Percentiles rank a stretch among this genome's conserved stretches.
Evolutionary conservation across 2,797 vertebrate genomes (phyloP).

Genomic region (Mallotus villosus): DNA sequence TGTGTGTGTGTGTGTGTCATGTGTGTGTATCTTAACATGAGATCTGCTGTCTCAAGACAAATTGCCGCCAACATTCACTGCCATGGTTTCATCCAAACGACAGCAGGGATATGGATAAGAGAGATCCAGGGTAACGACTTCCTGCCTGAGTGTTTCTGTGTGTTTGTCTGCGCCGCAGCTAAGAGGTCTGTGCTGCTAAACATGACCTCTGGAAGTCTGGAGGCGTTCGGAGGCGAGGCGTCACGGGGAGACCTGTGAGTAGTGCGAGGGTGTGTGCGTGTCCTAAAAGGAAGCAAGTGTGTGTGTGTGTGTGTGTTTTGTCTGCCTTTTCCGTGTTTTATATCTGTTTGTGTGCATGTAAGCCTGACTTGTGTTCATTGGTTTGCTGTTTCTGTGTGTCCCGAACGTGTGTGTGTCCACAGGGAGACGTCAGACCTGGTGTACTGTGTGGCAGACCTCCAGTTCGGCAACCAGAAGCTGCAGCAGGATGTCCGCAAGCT

Average conservation of each 20-base stretch:
- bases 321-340: not conserved
- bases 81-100: no score
- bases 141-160: conserved; percentile 1
- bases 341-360: not conserved
- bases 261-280: not conserved
- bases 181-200: conserved; percentile 70
- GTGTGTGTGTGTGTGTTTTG: conserved; percentile 1
- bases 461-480: conserved; percentile 86
- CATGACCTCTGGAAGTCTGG: conserved; percentile 80
- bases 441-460: conserved; percentile 82
- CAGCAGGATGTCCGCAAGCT: conserved; percentile 84
- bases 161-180: conserved; percentile 61
- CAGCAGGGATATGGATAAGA: not conserved
- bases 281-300: not conserved
- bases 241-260: conserved; percentile 86
- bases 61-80: no score
- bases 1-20: not conserved
- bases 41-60: no score
- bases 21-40: not conserved
- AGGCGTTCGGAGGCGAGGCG: conserved; percentile 82
- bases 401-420: not conserved
- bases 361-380: not conserved
- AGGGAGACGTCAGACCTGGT: conserved; percentile 90
- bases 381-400: not conserved
- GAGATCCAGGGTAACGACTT: not conserved